phyloP scores from a whole-genome alignment of 1,140 invertebrate genomes.

The Spodoptera litura region DNA sequence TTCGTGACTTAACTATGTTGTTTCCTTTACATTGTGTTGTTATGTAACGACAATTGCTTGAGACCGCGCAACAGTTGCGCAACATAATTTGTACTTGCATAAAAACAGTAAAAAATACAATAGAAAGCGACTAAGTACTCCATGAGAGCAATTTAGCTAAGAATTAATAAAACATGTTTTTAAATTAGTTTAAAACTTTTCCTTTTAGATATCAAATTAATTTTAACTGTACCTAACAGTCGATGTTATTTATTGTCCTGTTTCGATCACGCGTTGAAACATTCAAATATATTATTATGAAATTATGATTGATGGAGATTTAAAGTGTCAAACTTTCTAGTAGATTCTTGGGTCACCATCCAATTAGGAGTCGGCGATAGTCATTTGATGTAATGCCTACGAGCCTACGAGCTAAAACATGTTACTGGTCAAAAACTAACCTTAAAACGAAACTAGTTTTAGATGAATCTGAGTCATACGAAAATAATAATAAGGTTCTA shows the following conservation, averaged over 20 bases:
- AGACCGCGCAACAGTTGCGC: conserved; percentile 26
- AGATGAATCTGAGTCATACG: too few relatives aligned
- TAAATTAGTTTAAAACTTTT: conserved; percentile 1
- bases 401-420: conserved; percentile 12
- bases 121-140: conserved; percentile 14
- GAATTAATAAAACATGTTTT: conserved; percentile 10
- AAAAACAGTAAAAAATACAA: conserved; percentile 17
- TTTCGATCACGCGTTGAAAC: not conserved
- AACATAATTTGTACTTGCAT: conserved; percentile 13
- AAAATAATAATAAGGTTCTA: too few relatives aligned
- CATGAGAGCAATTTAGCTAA: not conserved
- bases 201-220: not conserved
- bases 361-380: not conserved
- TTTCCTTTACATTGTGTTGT: conserved; percentile 31
- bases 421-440: too few relatives aligned
- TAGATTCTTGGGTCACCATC: conserved; percentile 19
- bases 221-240: not conserved
- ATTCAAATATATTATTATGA: not conserved
- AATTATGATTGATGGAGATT: conserved; percentile 4
- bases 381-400: not conserved
- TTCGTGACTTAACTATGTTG: conserved; percentile 38
- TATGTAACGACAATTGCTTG: conserved; percentile 21
- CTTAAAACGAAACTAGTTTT: too few relatives aligned
- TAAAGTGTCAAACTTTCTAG: conserved; percentile 3
- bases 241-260: not conserved